phyloP scores from a whole-genome alignment of 1,140 invertebrate species.

The Lasaia peninsularis region DNA sequence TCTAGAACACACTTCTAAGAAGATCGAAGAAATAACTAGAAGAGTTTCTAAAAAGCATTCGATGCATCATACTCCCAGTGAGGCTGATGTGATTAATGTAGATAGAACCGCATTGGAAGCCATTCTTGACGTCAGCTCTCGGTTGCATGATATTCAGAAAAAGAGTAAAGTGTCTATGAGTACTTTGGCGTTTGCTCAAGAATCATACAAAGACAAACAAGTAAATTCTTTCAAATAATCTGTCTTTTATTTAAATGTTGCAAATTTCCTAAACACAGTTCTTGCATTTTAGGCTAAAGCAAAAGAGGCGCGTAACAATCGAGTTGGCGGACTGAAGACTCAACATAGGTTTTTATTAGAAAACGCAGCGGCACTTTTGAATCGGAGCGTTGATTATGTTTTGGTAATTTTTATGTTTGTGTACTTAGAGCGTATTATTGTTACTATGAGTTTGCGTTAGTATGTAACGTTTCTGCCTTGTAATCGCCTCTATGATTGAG shows the following conservation, averaged over 20 bases:
- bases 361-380: slow-evolving; percentile 78
- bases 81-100: slow-evolving; percentile 38
- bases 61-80: slow-evolving; percentile 19
- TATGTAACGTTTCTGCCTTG: too few species aligned
- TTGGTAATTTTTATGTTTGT: slow-evolving; percentile 74
- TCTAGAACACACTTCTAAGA: slow-evolving; percentile 37
- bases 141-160: slow-evolving; percentile 57
- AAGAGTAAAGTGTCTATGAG: slow-evolving; percentile 64
- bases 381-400: slow-evolving; percentile 77
- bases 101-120: slow-evolving; percentile 62
- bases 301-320: slow-evolving; percentile 71
- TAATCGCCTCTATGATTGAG: too few species aligned
- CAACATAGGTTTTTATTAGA: slow-evolving; percentile 82
- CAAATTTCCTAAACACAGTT: not conserved
- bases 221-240: slow-evolving; percentile 37
- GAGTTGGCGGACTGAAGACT: slow-evolving; percentile 73
- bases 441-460: too few species aligned
- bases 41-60: slow-evolving; percentile 36
- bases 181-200: slow-evolving; percentile 53
- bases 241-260: slow-evolving; percentile 9
- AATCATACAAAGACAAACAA: slow-evolving; percentile 72
- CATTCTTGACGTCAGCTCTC: slow-evolving; percentile 61
- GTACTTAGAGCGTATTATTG: too few species aligned
- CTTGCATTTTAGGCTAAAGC: slow-evolving; percentile 66
- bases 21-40: slow-evolving; percentile 37